A percentile compares a stretch with the other conserved stretches of the same genome.
These are phyloP conservation scores for Lepidurus arcticus DNA, from an alignment of 1,140 invertebrate genomes.

Conservation along the genomic window DNA sequence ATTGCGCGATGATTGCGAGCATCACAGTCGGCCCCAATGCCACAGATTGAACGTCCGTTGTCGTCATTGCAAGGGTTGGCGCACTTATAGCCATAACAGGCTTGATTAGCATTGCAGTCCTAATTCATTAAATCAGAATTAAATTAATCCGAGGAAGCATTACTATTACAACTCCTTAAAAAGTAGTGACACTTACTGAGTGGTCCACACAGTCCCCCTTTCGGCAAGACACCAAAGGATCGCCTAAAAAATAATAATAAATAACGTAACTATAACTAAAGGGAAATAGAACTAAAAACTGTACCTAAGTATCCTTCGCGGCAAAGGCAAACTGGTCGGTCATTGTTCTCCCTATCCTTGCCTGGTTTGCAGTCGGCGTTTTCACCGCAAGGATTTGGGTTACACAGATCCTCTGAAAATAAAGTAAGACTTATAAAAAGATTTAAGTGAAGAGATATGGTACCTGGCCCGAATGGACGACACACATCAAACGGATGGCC, in stretches of 20 bases:
- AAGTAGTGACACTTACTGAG: slow-evolving; percentile 12
- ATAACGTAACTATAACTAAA: too few species aligned
- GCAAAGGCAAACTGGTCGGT: slow-evolving; percentile 76
- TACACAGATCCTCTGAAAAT: slow-evolving; percentile 64
- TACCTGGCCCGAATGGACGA: slow-evolving; percentile 56
- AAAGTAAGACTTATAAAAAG: slow-evolving; percentile 15
- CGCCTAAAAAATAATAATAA: slow-evolving; percentile 48
- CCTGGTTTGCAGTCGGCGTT: slow-evolving; percentile 77
- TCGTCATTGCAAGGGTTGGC: slow-evolving; percentile 67
- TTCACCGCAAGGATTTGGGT: slow-evolving; percentile 73
- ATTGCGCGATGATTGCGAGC: slow-evolving; percentile 73
- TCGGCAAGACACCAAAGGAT: slow-evolving; percentile 55
- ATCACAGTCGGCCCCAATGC: slow-evolving; percentile 62
- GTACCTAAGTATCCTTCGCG: slow-evolving; percentile 59
- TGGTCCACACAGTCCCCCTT: slow-evolving; percentile 36
- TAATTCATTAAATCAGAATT: slow-evolving; percentile 1
- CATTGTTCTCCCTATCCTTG: slow-evolving; percentile 68
- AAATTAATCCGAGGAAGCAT: neutral
- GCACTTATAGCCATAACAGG: slow-evolving; percentile 64
- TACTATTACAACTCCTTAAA: slow-evolving; percentile 36
- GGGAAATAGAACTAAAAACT: too few species aligned
- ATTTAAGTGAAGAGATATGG: neutral
- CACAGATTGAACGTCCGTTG: slow-evolving; percentile 54
- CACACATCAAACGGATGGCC: slow-evolving; percentile 76
- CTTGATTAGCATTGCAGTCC: slow-evolving; percentile 63